A percentile compares a stretch with the other conserved stretches of the same genome.
phyloP scores from a whole-genome alignment of 1,140 invertebrate species.

The Procambarus clarkii region DNA sequence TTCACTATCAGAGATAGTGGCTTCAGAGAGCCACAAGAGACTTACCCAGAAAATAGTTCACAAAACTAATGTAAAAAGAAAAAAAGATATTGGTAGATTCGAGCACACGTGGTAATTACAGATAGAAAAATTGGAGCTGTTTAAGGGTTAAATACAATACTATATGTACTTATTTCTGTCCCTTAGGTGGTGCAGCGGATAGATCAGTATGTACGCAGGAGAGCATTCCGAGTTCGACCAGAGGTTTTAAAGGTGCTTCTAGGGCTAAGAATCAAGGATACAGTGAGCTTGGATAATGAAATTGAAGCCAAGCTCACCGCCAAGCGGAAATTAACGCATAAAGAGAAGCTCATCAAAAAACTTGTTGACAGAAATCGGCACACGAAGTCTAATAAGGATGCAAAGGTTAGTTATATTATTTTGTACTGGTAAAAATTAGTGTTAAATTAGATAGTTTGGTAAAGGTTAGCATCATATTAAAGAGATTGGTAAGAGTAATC shows the following conservation, averaged over 20 bases:
- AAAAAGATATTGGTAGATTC: too few species aligned
- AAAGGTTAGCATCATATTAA: too few species aligned
- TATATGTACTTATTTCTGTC: too few species aligned
- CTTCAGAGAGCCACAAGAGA: too few species aligned
- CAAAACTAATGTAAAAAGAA: too few species aligned
- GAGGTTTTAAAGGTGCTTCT: conserved; percentile 43
- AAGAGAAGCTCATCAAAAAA: conserved; percentile 71
- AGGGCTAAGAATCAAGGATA: conserved; percentile 33
- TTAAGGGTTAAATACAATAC: too few species aligned
- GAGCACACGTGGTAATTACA: too few species aligned
- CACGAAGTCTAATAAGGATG: conserved; percentile 88
- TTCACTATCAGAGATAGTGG: too few species aligned
- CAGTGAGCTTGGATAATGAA: conserved; percentile 35
- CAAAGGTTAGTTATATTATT: conserved; percentile 74
- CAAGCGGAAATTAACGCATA: conserved; percentile 65
- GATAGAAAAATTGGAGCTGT: too few species aligned
- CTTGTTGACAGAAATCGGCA: conserved; percentile 2
- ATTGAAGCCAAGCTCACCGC: conserved; percentile 12
- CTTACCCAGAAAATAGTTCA: too few species aligned
- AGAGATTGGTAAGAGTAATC: too few species aligned
- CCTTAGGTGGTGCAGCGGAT: conserved; percentile 31
- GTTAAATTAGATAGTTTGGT: too few species aligned
- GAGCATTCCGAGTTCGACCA: conserved; percentile 37
- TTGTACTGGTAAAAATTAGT: neutral
- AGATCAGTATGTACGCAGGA: conserved; percentile 21